These are phyloP conservation scores for Atherix ibis DNA, from an alignment of 2,888 invertebrate genomes.

Conservation along the genomic window DNA sequence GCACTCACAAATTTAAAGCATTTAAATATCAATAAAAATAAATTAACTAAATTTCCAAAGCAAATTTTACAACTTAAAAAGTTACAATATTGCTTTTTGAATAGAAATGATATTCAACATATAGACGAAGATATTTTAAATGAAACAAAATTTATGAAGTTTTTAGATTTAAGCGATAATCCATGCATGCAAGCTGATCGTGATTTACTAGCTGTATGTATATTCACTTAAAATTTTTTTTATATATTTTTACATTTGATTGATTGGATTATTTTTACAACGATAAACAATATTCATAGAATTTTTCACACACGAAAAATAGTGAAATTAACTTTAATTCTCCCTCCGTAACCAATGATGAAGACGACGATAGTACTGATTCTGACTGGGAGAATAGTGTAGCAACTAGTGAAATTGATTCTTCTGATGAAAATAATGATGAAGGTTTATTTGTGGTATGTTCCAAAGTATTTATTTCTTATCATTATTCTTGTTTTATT, in stretches of 20 bases:
- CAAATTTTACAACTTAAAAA: slow-evolving; percentile 33
- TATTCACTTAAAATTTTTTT: background rate
- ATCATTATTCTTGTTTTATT: too few relatives aligned
- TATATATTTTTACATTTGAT: background rate
- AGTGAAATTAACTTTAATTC: background rate
- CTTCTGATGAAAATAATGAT: slow-evolving; percentile 41
- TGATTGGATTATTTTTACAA: slow-evolving; percentile 1
- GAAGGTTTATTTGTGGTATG: slow-evolving; percentile 40
- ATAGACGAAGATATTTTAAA: slow-evolving; percentile 17
- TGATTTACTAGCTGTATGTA: slow-evolving; percentile 1
- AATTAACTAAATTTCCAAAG: slow-evolving; percentile 36
- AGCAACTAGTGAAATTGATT: slow-evolving; percentile 42
- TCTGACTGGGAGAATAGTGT: slow-evolving; percentile 46
- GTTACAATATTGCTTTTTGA: slow-evolving; percentile 39
- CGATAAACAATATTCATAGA: background rate
- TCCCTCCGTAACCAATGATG: background rate
- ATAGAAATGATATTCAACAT: slow-evolving; percentile 27
- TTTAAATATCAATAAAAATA: slow-evolving; percentile 44
- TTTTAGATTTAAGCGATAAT: slow-evolving; percentile 39
- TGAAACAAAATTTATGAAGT: slow-evolving; percentile 31
- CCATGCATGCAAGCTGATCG: slow-evolving; percentile 29
- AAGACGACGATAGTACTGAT: background rate
- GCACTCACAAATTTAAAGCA: slow-evolving; percentile 41
- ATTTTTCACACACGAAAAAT: background rate
- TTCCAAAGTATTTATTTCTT: too few relatives aligned